Conservation (phyloP, 2,113 vertebrate genomes). For the Brachyistius frenatus region DNA sequence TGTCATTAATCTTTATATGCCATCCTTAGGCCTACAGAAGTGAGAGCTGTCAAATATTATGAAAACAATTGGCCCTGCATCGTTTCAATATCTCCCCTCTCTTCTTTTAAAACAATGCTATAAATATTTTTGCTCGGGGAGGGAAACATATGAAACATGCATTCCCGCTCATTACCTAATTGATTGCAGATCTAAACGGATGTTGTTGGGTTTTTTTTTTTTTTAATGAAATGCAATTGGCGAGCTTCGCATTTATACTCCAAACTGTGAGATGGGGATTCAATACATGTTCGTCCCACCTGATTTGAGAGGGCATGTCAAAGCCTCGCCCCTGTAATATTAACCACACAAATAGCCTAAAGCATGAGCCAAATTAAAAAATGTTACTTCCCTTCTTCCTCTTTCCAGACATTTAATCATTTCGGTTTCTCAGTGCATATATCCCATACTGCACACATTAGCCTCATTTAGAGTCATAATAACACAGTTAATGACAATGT, state of each 20-base stretch:
- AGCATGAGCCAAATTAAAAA: constrained; percentile 79
- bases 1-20: neutral
- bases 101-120: constrained; percentile 36
- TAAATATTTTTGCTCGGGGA: constrained; percentile 67
- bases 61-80: constrained; percentile 41
- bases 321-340: constrained; percentile 72
- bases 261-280: constrained; percentile 59
- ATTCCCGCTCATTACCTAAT: constrained; percentile 72
- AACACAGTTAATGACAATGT: neutral
- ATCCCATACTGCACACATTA: neutral
- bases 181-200: constrained; percentile 70
- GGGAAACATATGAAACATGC: constrained; percentile 71
- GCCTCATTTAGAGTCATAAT: constrained; percentile 5
- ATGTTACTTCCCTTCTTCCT: constrained; percentile 73
- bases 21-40: constrained; percentile 23
- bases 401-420: constrained; percentile 77
- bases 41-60: constrained; percentile 28
- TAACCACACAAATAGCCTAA: constrained; percentile 81
- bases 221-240: constrained; percentile 78
- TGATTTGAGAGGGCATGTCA: constrained; percentile 74
- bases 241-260: constrained; percentile 58
- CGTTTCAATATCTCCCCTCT: constrained; percentile 11
- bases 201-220: constrained; percentile 34
- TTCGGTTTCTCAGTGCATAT: constrained; percentile 50
- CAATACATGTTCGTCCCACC: constrained; percentile 74